These are phyloP conservation scores for Branchellion lobata DNA, from an alignment of 2,888 invertebrate species.

Conservation along the genomic window DNA sequence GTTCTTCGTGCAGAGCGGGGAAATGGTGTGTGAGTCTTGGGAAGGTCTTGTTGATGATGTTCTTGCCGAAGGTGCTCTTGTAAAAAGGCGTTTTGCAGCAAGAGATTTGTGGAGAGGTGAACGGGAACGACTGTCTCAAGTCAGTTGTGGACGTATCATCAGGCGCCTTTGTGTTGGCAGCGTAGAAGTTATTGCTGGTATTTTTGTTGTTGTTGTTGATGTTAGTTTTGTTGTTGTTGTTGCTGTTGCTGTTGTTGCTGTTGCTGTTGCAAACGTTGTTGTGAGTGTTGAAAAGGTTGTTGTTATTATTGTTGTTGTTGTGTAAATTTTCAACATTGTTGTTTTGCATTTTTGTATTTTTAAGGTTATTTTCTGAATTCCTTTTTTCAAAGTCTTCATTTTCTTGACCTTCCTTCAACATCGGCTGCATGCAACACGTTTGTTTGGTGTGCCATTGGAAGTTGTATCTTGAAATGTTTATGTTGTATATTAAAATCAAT, in stretches of 20 bases:
- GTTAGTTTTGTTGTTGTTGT: slow-evolving; percentile 26
- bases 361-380: no score
- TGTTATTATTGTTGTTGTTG: no score
- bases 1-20: no score
- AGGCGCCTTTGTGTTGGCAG: not conserved
- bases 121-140: not conserved
- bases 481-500: not conserved
- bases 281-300: not conserved
- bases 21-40: no score
- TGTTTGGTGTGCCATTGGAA: no score
- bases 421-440: no score
- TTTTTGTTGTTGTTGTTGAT: slow-evolving; percentile 14
- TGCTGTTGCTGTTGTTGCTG: slow-evolving; percentile 24
- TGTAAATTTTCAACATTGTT: no score
- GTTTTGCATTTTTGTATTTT: no score
- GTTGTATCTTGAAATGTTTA: not conserved
- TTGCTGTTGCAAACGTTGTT: slow-evolving; percentile 24
- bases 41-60: no score
- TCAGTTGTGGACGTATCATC: not conserved
- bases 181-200: not conserved
- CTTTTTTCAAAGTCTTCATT: no score
- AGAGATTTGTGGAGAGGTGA: not conserved
- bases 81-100: not conserved
- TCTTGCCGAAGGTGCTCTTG: no score
- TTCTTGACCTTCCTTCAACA: no score